Conservation (phyloP, 1,140 invertebrate genomes). For the Drosophila baimaii region DNA sequence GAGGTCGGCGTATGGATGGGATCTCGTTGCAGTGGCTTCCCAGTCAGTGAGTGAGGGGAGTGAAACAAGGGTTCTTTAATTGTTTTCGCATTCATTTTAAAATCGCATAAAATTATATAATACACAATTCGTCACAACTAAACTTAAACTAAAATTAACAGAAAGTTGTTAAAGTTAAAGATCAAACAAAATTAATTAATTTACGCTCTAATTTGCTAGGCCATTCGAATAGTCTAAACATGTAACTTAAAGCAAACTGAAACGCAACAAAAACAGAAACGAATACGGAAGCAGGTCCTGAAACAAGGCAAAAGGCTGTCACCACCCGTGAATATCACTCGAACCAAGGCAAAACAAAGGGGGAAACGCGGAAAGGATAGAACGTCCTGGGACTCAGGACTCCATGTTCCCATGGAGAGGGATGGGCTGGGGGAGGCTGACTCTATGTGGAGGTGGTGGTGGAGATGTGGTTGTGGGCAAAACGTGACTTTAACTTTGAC, state of each 20-base stretch:
- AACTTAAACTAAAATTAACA: constrained; percentile 80
- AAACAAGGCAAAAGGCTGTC: constrained; percentile 45
- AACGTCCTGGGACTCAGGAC: constrained; percentile 1
- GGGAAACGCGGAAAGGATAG: constrained; percentile 12
- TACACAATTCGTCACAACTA: constrained; percentile 80
- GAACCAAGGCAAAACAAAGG: constrained; percentile 32
- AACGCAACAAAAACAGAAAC: constrained; percentile 57
- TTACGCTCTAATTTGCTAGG: constrained; percentile 48
- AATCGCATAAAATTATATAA: constrained; percentile 82
- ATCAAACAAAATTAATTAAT: constrained; percentile 62
- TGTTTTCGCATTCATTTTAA: constrained; percentile 75
- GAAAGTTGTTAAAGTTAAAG: constrained; percentile 49
- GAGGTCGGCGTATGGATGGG: constrained; percentile 68
- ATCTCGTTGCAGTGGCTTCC: constrained; percentile 62
- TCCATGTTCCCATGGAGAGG: constrained; percentile 1
- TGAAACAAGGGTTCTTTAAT: constrained; percentile 61
- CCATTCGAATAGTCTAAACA: constrained; percentile 34
- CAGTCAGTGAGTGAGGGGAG: constrained; percentile 20
- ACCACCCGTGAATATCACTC: constrained; percentile 63
- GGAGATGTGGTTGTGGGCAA: constrained; percentile 31
- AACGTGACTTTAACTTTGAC: constrained; percentile 47
- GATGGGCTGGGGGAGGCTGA: constrained; percentile 22
- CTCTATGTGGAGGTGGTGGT: constrained; percentile 12
- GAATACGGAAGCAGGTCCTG: constrained; percentile 28
- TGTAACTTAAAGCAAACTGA: constrained; percentile 46